phyloP scores from a whole-genome alignment of 2,888 invertebrate genomes.

The Polydrusus pterygomalis region DNA sequence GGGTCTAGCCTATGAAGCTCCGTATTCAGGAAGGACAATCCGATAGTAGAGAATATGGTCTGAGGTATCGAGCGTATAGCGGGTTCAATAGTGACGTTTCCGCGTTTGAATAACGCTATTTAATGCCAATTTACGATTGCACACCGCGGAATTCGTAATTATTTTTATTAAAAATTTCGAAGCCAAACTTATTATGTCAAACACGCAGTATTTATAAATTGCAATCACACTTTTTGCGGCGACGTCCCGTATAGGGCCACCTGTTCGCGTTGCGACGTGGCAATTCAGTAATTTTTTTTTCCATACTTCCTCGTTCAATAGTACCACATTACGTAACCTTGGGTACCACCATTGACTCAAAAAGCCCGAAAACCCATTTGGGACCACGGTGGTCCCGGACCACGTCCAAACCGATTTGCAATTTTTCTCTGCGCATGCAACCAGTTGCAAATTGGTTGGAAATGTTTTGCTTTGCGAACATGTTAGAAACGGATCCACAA shows the following conservation, averaged over 20 bases:
- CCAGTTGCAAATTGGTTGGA: too few species aligned
- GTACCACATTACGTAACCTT: too few species aligned
- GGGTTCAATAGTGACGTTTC: constrained; percentile 52
- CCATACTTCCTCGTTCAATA: too few species aligned
- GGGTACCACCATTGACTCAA: too few species aligned
- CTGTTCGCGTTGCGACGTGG: too few species aligned
- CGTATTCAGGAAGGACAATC: constrained; percentile 50
- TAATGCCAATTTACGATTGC: constrained; percentile 54
- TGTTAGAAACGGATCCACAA: too few species aligned
- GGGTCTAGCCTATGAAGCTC: constrained; percentile 12
- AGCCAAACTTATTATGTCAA: constrained; percentile 5
- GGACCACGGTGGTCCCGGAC: too few species aligned
- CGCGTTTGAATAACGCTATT: constrained; percentile 54
- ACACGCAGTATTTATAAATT: constrained; percentile 23
- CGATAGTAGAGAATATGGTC: constrained; percentile 53
- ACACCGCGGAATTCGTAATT: constrained; percentile 47
- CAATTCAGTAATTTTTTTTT: too few species aligned
- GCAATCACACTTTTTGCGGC: neutral
- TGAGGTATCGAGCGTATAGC: constrained; percentile 51
- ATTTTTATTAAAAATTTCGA: constrained; percentile 36
- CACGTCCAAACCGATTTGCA: too few species aligned
- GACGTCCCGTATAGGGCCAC: neutral
- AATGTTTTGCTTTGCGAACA: too few species aligned
- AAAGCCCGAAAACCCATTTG: too few species aligned
- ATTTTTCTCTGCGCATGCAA: too few species aligned